These are phyloP conservation scores for Pterocles orientalis DNA, from an alignment of 2,113 vertebrate genomes.

Conservation along the genomic window DNA sequence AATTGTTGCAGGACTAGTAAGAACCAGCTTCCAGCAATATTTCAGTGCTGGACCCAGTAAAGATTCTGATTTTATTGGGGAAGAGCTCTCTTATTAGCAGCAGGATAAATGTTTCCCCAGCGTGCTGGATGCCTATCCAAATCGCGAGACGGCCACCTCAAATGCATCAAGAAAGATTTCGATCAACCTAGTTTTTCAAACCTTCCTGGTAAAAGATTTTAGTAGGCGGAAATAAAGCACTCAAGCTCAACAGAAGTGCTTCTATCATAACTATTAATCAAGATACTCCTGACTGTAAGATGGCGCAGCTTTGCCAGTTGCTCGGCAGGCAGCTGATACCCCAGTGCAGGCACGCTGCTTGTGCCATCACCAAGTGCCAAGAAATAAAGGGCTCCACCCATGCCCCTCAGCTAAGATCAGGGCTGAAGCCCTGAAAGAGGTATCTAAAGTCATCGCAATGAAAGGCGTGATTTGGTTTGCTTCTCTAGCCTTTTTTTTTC, in stretches of 20 bases:
- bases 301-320: neutral
- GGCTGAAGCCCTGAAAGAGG: neutral
- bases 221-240: neutral
- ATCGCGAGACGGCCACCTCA: neutral
- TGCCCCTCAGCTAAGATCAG: conserved; percentile 48
- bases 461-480: neutral
- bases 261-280: neutral
- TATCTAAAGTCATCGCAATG: neutral
- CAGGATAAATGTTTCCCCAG: neutral
- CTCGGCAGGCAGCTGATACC: conserved; percentile 19
- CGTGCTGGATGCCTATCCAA: neutral
- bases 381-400: conserved; percentile 35
- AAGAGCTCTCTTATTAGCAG: neutral
- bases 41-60: neutral
- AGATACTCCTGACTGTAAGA: neutral
- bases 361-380: neutral
- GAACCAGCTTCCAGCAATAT: neutral
- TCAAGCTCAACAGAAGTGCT: neutral
- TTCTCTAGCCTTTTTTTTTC: neutral
- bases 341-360: neutral
- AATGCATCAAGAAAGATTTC: neutral
- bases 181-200: neutral
- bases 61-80: neutral
- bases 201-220: neutral
- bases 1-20: neutral